phyloP scores from a whole-genome alignment of 2,888 invertebrate genomes.

The Busseola fusca region DNA sequence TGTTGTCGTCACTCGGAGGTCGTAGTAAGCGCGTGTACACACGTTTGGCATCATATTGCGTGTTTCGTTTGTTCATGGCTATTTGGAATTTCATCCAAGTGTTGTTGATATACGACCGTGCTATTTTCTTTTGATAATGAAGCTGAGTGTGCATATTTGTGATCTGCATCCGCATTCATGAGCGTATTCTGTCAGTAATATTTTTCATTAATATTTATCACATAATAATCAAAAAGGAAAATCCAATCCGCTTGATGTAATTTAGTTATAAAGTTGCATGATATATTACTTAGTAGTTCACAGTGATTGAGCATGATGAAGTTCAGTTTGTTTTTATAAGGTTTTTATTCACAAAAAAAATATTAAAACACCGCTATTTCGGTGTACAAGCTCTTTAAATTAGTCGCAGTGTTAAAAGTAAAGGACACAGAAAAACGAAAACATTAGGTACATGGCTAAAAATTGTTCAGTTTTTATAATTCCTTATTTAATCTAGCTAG shows the following conservation, averaged over 20 bases:
- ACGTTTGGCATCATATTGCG: slow-evolving; percentile 70
- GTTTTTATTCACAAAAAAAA: neutral
- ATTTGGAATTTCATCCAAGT: slow-evolving; percentile 73
- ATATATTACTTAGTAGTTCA: slow-evolving; percentile 18
- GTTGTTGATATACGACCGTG: slow-evolving; percentile 64
- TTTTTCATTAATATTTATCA: neutral
- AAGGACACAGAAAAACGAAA: slow-evolving; percentile 23
- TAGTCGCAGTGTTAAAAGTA: slow-evolving; percentile 7
- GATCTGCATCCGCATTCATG: slow-evolving; percentile 25
- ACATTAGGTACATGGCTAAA: neutral
- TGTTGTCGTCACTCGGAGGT: slow-evolving; percentile 57
- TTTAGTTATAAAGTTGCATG: slow-evolving; percentile 68
- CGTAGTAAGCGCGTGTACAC: slow-evolving; percentile 60
- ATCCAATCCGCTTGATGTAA: slow-evolving; percentile 65
- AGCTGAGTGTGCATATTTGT: slow-evolving; percentile 29
- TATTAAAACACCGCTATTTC: neutral
- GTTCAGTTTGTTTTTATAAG: slow-evolving; percentile 11
- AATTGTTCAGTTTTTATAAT: neutral
- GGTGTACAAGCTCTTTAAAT: slow-evolving; percentile 11
- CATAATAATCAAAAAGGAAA: slow-evolving; percentile 18
- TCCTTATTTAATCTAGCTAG: neutral
- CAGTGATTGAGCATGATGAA: slow-evolving; percentile 16
- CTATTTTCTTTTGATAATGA: slow-evolving; percentile 59
- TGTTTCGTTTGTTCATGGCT: slow-evolving; percentile 68
- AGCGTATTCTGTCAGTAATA: slow-evolving; percentile 1